phyloP scores from a whole-genome alignment of 2,888 invertebrate genomes.

The Acrocyrtus sp. region DNA sequence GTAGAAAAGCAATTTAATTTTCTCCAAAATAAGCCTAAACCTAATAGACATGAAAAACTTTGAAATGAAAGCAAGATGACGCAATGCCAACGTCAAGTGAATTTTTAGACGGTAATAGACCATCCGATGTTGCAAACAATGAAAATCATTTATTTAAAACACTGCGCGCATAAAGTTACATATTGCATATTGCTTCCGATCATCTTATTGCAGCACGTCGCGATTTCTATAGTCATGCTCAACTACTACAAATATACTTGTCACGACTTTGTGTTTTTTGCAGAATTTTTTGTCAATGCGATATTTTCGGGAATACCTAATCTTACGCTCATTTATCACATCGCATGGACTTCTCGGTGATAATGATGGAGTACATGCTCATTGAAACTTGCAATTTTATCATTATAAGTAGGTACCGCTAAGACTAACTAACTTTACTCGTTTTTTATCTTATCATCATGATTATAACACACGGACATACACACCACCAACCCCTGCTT shows the following conservation, averaged over 20 bases:
- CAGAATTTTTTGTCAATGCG: conserved; percentile 8
- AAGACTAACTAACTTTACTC: too few relatives aligned
- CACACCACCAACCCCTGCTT: conserved; percentile 14
- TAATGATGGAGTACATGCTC: not conserved
- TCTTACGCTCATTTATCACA: conserved; percentile 28
- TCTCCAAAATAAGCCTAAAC: not conserved
- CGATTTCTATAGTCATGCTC: not conserved
- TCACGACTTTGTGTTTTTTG: conserved; percentile 37
- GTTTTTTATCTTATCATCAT: too few relatives aligned
- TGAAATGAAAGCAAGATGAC: not conserved
- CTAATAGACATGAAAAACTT: not conserved
- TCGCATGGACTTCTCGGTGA: too few relatives aligned
- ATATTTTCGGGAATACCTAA: conserved; percentile 20
- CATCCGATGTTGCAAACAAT: not conserved
- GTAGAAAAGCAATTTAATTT: not conserved
- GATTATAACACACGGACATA: too few relatives aligned
- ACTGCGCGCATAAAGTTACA: not conserved
- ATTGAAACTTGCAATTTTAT: not conserved
- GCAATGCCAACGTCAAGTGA: not conserved
- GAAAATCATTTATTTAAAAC: conserved; percentile 19
- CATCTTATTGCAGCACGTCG: not conserved
- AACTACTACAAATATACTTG: conserved; percentile 30
- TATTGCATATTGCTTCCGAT: not conserved
- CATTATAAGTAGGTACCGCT: too few relatives aligned
- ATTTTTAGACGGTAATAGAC: not conserved